Conservation (phyloP, 2,797 vertebrate species). For the Sus cebifrons region DNA sequence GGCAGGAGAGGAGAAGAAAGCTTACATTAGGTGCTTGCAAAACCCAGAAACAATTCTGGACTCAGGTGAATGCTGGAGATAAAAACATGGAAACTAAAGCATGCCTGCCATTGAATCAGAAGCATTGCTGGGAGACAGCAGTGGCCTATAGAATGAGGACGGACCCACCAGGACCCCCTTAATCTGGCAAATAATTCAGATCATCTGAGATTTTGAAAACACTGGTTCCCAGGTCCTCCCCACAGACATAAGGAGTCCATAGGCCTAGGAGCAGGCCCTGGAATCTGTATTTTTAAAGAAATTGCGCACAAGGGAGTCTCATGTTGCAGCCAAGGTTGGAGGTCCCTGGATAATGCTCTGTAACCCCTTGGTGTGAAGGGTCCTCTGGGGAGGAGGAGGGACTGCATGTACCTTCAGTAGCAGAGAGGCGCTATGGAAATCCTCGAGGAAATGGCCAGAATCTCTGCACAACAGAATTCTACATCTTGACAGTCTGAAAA, state of each 20-base stretch:
- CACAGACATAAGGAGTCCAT: not conserved
- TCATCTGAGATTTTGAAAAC: not conserved
- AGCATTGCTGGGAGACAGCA: not conserved
- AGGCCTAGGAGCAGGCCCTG: not conserved
- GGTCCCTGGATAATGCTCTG: not conserved
- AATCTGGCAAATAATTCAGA: not conserved
- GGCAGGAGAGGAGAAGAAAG: not conserved
- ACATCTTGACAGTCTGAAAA: not conserved
- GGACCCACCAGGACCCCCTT: fast-evolving
- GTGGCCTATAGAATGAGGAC: not conserved
- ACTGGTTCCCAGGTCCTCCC: not conserved
- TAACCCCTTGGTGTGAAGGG: not conserved
- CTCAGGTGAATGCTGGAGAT: not conserved
- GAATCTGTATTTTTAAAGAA: not conserved
- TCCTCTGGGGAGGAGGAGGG: not conserved
- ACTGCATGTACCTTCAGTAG: not conserved
- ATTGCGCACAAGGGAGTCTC: not conserved
- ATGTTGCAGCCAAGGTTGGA: not conserved
- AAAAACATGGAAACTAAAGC: not conserved
- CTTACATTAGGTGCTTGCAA: not conserved
- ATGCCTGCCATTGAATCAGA: not conserved
- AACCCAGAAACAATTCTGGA: not conserved
- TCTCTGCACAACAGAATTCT: not conserved
- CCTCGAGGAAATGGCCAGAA: not conserved
- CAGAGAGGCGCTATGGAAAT: fast-evolving